These are phyloP conservation scores for Etheostoma spectabile DNA, from an alignment of 2,113 vertebrate species.

Conservation along the genomic window DNA sequence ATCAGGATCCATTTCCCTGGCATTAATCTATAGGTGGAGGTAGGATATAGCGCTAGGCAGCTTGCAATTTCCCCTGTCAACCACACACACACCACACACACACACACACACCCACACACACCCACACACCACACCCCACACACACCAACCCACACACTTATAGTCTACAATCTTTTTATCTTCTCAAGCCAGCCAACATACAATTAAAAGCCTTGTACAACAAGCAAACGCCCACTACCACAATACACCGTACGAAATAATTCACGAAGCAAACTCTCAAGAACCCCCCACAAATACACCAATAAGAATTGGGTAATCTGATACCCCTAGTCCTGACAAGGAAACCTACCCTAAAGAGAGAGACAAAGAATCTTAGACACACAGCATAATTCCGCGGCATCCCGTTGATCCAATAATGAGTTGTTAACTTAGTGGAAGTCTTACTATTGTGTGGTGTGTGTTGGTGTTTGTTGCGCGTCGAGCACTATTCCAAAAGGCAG, in stretches of 20 bases:
- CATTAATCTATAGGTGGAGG: slow-evolving; percentile 58
- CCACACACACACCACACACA: no score
- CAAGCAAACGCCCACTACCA: slow-evolving; percentile 37
- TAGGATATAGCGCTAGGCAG: slow-evolving; percentile 46
- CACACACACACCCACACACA: slow-evolving; percentile 24
- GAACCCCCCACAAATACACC: background rate
- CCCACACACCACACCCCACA: no score
- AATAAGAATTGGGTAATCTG: slow-evolving; percentile 38
- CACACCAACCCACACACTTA: slow-evolving; percentile 18
- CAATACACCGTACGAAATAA: slow-evolving; percentile 22
- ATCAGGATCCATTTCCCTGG: slow-evolving; percentile 73
- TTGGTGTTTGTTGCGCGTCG: slow-evolving; percentile 14
- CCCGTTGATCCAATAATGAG: no score
- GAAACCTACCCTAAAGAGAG: no score
- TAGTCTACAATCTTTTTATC: slow-evolving; percentile 64
- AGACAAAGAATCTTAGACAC: no score
- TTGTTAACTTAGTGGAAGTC: no score
- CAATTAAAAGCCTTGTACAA: slow-evolving; percentile 66
- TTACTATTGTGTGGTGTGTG: slow-evolving; percentile 25
- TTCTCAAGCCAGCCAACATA: slow-evolving; percentile 67
- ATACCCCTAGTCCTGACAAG: slow-evolving; percentile 22
- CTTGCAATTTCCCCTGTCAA: slow-evolving; percentile 11
- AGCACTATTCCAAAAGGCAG: slow-evolving; percentile 24
- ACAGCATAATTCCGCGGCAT: no score
- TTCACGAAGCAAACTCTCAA: slow-evolving; percentile 21